Evolutionary conservation across 1,140 invertebrate species (phyloP).

Genomic region (Dendroctonus valens): DNA sequence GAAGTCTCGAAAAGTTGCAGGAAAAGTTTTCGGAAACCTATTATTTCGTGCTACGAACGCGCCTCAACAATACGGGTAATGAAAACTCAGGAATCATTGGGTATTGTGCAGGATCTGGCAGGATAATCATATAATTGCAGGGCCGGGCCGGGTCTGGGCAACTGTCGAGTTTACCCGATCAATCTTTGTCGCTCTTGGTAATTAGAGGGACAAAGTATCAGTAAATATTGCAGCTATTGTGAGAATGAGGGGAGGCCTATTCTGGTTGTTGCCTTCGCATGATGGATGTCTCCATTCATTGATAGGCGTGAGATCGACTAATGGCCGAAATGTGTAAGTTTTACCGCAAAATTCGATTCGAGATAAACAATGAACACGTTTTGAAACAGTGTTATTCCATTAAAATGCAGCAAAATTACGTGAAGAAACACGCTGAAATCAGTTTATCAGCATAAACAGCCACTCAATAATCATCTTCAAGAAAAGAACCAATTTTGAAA

Average conservation of each 20-base stretch:
- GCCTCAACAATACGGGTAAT: conserved; percentile 46
- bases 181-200: conserved; percentile 38
- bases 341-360: too few species aligned
- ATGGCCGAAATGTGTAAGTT: too few species aligned
- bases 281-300: conserved; percentile 25
- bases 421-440: too few species aligned
- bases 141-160: conserved; percentile 32
- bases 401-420: too few species aligned
- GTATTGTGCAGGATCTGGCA: conserved; percentile 44
- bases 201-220: conserved; percentile 38
- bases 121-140: conserved; percentile 46
- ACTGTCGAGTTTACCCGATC: conserved; percentile 40
- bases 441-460: too few species aligned
- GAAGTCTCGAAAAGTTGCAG: neutral
- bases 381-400: too few species aligned
- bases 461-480: too few species aligned
- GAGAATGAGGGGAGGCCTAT: neutral
- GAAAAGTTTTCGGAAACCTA: conserved; percentile 34
- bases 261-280: conserved; percentile 8
- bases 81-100: conserved; percentile 46
- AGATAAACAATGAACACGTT: too few species aligned
- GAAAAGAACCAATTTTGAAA: too few species aligned
- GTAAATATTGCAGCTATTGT: conserved; percentile 35
- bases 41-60: conserved; percentile 31
- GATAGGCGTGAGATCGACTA: neutral